Evolutionary conservation across 1,140 invertebrate species (phyloP).

Genomic region (Heliconius nattereri): DNA sequence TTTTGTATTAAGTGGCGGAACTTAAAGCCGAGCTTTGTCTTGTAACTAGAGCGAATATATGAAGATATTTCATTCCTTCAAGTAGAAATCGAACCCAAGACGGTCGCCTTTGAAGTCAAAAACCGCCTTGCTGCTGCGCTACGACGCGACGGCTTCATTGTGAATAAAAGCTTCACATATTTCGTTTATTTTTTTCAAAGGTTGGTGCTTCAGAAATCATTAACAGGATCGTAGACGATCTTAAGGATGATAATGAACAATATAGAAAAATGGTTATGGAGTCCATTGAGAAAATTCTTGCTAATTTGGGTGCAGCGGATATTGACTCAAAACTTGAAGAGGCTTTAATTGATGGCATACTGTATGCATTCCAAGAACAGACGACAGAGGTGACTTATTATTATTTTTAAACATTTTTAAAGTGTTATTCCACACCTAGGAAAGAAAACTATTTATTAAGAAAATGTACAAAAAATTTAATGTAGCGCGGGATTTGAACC

Average conservation of each 20-base stretch:
- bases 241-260: constrained; percentile 99
- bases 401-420: neutral
- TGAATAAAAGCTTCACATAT: neutral
- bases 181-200: constrained; percentile 44
- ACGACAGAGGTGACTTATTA: constrained; percentile 92
- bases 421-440: too few species aligned
- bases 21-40: too few species aligned
- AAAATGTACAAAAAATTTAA: too few species aligned
- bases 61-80: too few species aligned
- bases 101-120: too few species aligned
- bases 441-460: too few species aligned
- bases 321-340: constrained; percentile 99
- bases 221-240: constrained; percentile 98
- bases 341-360: constrained; percentile 99
- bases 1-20: too few species aligned
- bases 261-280: constrained; percentile 99
- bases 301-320: constrained; percentile 97
- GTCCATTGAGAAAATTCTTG: constrained; percentile 99
- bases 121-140: too few species aligned
- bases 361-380: constrained; percentile 99
- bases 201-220: constrained; percentile 99
- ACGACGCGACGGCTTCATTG: too few species aligned
- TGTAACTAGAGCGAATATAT: too few species aligned
- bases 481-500: too few species aligned
- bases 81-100: too few species aligned